phyloP scores from a whole-genome alignment of 1,140 invertebrate genomes.

The Harpegnathos saltator region DNA sequence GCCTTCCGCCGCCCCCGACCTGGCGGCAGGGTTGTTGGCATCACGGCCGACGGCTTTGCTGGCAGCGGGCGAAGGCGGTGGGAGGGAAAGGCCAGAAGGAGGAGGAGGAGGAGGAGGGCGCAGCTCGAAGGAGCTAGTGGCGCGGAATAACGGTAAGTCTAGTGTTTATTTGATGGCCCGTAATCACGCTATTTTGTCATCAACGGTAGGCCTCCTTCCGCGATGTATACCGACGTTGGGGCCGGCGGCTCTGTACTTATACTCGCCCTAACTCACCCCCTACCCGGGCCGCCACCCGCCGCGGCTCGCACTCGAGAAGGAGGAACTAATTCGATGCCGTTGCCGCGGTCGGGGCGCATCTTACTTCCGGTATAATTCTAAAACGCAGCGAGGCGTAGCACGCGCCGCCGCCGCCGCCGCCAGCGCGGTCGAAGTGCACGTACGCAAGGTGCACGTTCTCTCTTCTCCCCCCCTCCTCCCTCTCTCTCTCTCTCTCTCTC shows the following conservation, averaged over 20 bases:
- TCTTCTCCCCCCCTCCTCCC: too few species aligned
- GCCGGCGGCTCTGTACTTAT: constrained; percentile 70
- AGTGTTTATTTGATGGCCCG: constrained; percentile 85
- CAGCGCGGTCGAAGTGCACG: constrained; percentile 5
- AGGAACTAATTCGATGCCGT: constrained; percentile 75
- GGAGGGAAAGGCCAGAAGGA: too few species aligned
- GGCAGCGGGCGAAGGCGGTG: too few species aligned
- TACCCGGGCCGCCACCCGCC: constrained; percentile 55
- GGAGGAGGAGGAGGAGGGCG: constrained; percentile 19
- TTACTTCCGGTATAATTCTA: constrained; percentile 74
- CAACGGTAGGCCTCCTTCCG: constrained; percentile 78
- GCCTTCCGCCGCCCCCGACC: background rate
- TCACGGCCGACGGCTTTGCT: constrained; percentile 58
- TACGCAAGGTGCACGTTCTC: constrained; percentile 50
- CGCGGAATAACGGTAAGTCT: constrained; percentile 84
- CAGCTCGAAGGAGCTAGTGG: constrained; percentile 71
- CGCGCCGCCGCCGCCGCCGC: constrained; percentile 21
- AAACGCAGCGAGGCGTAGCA: constrained; percentile 51
- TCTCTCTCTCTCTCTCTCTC: too few species aligned
- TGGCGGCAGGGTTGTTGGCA: constrained; percentile 71
- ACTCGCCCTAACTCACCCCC: constrained; percentile 68
- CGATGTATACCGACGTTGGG: constrained; percentile 70
- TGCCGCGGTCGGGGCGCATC: constrained; percentile 74
- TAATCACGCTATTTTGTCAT: constrained; percentile 86
- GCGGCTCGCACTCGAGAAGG: constrained; percentile 70